phyloP scores from a whole-genome alignment of 2,113 vertebrate genomes.

The Stegastes partitus region DNA sequence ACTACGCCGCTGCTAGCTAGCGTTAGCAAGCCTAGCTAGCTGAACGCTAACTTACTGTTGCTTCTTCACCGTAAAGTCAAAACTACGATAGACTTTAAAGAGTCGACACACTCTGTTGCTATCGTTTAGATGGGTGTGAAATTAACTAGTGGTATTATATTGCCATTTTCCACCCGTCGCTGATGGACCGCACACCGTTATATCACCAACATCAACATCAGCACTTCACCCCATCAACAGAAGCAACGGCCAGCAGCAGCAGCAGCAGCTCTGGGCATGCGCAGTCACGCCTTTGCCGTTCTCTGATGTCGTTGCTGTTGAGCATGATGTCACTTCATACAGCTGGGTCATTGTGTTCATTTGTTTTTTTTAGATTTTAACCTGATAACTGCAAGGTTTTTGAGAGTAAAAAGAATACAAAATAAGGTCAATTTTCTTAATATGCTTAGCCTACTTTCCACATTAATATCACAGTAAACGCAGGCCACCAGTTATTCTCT shows the following conservation, averaged over 20 bases:
- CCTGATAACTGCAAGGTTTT: too few species aligned
- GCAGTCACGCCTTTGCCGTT: not conserved
- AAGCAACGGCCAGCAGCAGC: slow-evolving; percentile 22
- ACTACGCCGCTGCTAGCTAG: slow-evolving; percentile 42
- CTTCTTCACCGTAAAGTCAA: not conserved
- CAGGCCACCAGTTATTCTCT: too few species aligned
- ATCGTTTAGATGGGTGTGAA: not conserved
- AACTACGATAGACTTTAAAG: not conserved
- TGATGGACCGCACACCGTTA: slow-evolving; percentile 42
- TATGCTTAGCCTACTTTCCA: too few species aligned
- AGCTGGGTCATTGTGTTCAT: too few species aligned
- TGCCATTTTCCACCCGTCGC: not conserved
- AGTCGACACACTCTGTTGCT: not conserved
- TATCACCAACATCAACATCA: slow-evolving; percentile 49
- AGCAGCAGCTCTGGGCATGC: slow-evolving; percentile 49
- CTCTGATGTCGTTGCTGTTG: too few species aligned
- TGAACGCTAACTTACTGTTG: slow-evolving; percentile 16
- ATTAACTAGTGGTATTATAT: not conserved
- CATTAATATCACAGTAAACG: too few species aligned
- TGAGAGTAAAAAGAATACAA: too few species aligned
- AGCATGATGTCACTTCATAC: not conserved
- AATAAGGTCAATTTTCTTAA: too few species aligned
- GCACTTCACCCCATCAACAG: slow-evolving; percentile 5
- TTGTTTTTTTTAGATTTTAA: too few species aligned
- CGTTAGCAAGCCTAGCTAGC: slow-evolving; percentile 42